Conservation (phyloP, 2,797 vertebrate species). For the Coregonus ussuriensis region DNA sequence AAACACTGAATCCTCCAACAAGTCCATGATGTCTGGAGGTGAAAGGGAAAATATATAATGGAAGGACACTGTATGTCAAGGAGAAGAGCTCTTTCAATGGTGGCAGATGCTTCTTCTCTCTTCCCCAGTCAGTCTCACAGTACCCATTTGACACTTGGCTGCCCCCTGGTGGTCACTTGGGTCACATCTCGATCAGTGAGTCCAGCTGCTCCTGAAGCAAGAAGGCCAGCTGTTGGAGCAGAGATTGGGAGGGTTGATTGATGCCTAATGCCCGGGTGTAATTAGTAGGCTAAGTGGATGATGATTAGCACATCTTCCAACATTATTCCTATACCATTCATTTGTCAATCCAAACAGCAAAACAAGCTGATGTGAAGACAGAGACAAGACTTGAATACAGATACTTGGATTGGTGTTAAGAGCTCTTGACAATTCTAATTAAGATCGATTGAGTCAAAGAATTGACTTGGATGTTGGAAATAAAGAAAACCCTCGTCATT, state of each 20-base stretch:
- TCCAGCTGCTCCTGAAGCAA: constrained; percentile 85
- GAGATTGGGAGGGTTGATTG: constrained; percentile 64
- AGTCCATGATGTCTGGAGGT: neutral
- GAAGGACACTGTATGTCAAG: constrained; percentile 51
- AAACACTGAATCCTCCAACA: neutral
- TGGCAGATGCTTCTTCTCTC: constrained; percentile 16
- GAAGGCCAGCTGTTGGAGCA: constrained; percentile 79
- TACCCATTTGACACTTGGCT: constrained; percentile 48
- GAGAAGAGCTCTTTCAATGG: constrained; percentile 35
- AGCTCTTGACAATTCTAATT: constrained; percentile 6
- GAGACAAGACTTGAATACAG: constrained; percentile 9
- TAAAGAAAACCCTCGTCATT: neutral
- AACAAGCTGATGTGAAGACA: constrained; percentile 38
- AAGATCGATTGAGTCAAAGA: constrained; percentile 26
- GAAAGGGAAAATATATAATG: constrained; percentile 19
- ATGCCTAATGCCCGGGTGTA: constrained; percentile 59
- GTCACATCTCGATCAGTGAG: constrained; percentile 82
- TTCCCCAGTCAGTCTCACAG: constrained; percentile 8
- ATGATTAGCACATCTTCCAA: constrained; percentile 67
- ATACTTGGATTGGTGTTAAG: neutral
- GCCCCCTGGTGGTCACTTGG: constrained; percentile 80
- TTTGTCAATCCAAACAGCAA: constrained; percentile 57
- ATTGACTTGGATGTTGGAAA: constrained; percentile 15
- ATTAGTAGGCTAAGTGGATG: constrained; percentile 67
- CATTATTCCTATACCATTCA: constrained; percentile 51